Percentiles rank a stretch among this genome's conserved stretches.
phyloP scores from a whole-genome alignment of 2,888 invertebrate genomes.

The Hydrotaea cyrtoneurina region DNA sequence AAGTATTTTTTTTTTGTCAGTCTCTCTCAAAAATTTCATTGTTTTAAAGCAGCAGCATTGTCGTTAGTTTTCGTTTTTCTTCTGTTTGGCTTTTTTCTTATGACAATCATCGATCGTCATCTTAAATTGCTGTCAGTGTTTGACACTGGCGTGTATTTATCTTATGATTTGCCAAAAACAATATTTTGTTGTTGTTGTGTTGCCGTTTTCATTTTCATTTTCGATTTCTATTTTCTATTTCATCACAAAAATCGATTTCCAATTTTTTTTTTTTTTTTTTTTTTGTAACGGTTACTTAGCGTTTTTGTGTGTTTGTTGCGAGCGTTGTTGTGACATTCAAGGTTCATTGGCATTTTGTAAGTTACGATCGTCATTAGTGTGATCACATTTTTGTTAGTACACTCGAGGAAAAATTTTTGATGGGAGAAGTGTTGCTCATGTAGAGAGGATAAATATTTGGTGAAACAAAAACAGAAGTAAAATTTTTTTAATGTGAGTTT shows the following conservation, averaged over 20 bases:
- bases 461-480: too few relatives aligned
- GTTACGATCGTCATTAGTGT: constrained; percentile 17
- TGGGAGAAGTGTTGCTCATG: too few relatives aligned
- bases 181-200: constrained; percentile 24
- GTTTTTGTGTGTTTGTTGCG: neutral
- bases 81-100: constrained; percentile 53
- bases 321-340: constrained; percentile 60
- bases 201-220: constrained; percentile 43
- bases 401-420: neutral
- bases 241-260: constrained; percentile 58
- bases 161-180: constrained; percentile 58
- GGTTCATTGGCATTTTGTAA: constrained; percentile 62
- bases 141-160: constrained; percentile 59
- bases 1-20: constrained; percentile 46
- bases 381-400: neutral
- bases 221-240: constrained; percentile 31
- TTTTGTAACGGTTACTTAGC: constrained; percentile 34
- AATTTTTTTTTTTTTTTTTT: constrained; percentile 19
- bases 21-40: constrained; percentile 21
- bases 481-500: too few relatives aligned
- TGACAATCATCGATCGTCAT: constrained; percentile 79
- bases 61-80: constrained; percentile 38
- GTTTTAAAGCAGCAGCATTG: constrained; percentile 44
- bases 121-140: constrained; percentile 69
- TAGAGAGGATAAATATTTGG: too few relatives aligned